Evolutionary conservation across 2,797 vertebrate species (phyloP).

Genomic region (Pipistrellus pipistrellus): DNA sequence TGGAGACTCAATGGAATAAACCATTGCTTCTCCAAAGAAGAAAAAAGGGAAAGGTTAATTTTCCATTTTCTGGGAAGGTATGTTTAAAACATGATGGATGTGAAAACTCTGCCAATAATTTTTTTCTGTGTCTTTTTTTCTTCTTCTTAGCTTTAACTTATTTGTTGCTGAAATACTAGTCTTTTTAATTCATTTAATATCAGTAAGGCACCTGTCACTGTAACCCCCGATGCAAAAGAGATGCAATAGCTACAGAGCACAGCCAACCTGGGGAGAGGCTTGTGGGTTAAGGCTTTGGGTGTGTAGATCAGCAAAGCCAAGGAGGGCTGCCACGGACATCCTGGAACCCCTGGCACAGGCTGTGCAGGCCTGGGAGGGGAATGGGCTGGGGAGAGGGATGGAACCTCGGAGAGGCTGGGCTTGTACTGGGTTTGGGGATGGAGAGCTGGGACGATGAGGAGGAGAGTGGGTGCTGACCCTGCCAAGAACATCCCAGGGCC

Average conservation of each 20-base stretch:
- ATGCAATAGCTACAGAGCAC: neutral
- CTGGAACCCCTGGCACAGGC: neutral
- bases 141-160: neutral
- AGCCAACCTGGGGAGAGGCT: neutral
- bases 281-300: neutral
- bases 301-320: neutral
- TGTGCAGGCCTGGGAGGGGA: neutral
- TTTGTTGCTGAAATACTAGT: neutral
- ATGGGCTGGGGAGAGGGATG: fast-evolving
- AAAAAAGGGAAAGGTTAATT: slow-evolving; percentile 49
- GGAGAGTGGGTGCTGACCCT: neutral
- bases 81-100: slow-evolving; percentile 55
- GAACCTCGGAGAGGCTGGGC: neutral
- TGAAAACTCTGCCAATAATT: slow-evolving; percentile 31
- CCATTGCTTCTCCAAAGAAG: slow-evolving; percentile 39
- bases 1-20: slow-evolving; percentile 43
- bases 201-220: neutral
- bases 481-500: slow-evolving; percentile 30
- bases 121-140: neutral
- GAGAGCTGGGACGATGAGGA: neutral
- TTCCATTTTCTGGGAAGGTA: slow-evolving; percentile 64
- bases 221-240: slow-evolving; percentile 2
- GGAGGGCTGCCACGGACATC: neutral
- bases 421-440: neutral
- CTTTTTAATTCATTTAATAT: slow-evolving; percentile 40